Evolutionary conservation across 2,797 vertebrate genomes (phyloP).

Genomic region (Lerista edwardsae): DNA sequence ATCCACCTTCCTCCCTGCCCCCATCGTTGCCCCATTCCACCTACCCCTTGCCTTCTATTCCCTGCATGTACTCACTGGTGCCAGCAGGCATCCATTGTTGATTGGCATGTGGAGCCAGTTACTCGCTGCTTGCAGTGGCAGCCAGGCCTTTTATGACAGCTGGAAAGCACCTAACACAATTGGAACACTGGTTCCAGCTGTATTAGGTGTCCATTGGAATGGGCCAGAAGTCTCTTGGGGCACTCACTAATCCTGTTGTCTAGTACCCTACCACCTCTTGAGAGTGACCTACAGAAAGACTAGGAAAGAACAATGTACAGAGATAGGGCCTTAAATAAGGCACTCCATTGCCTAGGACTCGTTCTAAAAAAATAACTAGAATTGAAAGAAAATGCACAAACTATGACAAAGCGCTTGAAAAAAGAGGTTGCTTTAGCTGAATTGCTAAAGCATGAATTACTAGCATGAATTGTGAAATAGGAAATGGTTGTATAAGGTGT

Average conservation of each 20-base stretch:
- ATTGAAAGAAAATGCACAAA: background rate
- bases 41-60: too few relatives aligned
- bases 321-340: background rate
- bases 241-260: too few relatives aligned
- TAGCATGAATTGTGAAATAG: slow-evolving; percentile 19
- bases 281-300: background rate
- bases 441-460: slow-evolving; percentile 15
- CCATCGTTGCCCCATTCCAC: too few relatives aligned
- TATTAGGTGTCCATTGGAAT: background rate
- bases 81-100: too few relatives aligned
- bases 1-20: too few relatives aligned
- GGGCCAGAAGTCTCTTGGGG: background rate
- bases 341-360: background rate
- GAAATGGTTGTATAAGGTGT: slow-evolving; percentile 33
- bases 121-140: too few relatives aligned
- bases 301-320: background rate
- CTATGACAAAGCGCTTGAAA: background rate
- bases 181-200: too few relatives aligned
- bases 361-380: background rate
- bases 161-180: too few relatives aligned
- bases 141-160: too few relatives aligned
- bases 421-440: slow-evolving; percentile 25
- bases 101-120: too few relatives aligned
- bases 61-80: too few relatives aligned
- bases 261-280: background rate